phyloP scores from a whole-genome alignment of 2,113 vertebrate genomes.

The Chlorodrepanis virens region DNA sequence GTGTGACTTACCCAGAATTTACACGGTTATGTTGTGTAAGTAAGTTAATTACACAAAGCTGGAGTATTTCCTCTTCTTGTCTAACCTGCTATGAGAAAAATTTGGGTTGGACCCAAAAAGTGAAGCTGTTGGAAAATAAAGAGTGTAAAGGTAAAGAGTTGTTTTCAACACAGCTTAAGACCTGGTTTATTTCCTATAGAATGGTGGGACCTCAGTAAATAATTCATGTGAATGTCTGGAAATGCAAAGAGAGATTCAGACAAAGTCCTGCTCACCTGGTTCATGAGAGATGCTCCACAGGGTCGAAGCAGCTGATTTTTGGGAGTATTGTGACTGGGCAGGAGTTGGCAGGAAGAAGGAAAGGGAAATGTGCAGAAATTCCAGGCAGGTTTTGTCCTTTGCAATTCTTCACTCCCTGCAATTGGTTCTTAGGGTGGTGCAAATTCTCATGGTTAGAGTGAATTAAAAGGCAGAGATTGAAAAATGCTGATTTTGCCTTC shows the following conservation, averaged over 20 bases:
- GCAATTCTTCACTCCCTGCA: neutral
- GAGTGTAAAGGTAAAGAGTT: neutral
- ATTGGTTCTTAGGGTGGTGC: neutral
- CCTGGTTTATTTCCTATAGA: neutral
- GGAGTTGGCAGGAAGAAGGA: neutral
- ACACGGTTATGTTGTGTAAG: neutral
- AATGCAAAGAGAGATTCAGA: neutral
- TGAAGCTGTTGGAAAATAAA: neutral
- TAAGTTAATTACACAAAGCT: neutral
- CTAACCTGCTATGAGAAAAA: neutral
- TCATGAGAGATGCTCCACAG: neutral
- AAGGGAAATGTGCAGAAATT: neutral
- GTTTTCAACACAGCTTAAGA: neutral
- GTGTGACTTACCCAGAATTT: neutral
- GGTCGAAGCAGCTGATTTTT: neutral
- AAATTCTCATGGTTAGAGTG: neutral
- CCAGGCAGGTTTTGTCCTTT: neutral
- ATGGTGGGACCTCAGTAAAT: neutral
- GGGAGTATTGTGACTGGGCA: neutral
- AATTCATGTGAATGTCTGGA: neutral
- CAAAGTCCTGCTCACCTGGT: neutral
- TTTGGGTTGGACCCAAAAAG: neutral
- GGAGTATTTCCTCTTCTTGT: conserved; percentile 1
- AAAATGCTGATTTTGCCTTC: conserved; percentile 44
- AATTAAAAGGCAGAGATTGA: neutral